Conservation (phyloP, 1,140 invertebrate species). For the Drosophila kepulauana region DNA sequence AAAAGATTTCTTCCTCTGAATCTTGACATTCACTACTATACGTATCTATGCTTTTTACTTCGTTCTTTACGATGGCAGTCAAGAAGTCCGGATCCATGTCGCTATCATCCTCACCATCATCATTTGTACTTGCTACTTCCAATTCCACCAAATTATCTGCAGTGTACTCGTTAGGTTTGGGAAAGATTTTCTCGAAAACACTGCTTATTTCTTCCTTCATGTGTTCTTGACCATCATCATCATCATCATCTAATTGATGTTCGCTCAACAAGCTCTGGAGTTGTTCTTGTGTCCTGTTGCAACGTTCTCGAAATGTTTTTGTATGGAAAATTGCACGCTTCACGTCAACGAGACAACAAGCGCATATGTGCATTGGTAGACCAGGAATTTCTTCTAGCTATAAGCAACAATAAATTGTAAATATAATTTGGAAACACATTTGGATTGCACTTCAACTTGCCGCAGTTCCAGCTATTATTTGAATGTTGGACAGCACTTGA, state of each 20-base stretch:
- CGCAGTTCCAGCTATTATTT: constrained; percentile 38
- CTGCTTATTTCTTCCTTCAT: not conserved
- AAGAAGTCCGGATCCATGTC: constrained; percentile 39
- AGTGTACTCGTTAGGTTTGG: not conserved
- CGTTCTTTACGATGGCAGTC: constrained; percentile 26
- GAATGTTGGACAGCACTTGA: constrained; percentile 42
- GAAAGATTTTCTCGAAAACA: not conserved
- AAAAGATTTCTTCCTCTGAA: not conserved
- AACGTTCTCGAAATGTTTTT: constrained; percentile 54
- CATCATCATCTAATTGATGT: not conserved
- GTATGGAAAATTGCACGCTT: constrained; percentile 46
- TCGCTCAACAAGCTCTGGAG: constrained; percentile 10
- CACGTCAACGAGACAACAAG: constrained; percentile 59
- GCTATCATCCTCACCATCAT: not conserved
- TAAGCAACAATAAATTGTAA: not conserved
- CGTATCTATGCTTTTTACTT: constrained; percentile 19
- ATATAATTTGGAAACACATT: not conserved
- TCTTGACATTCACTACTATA: constrained; percentile 24
- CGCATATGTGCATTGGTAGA: constrained; percentile 61
- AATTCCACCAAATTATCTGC: not conserved
- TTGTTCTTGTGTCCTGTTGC: constrained; percentile 46
- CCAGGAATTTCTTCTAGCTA: constrained; percentile 40
- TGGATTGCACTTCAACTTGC: constrained; percentile 24
- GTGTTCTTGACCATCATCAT: no score
- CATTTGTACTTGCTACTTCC: not conserved